phyloP scores from a whole-genome alignment of 1,140 invertebrate species.

The Leptestheria dahalacensis region DNA sequence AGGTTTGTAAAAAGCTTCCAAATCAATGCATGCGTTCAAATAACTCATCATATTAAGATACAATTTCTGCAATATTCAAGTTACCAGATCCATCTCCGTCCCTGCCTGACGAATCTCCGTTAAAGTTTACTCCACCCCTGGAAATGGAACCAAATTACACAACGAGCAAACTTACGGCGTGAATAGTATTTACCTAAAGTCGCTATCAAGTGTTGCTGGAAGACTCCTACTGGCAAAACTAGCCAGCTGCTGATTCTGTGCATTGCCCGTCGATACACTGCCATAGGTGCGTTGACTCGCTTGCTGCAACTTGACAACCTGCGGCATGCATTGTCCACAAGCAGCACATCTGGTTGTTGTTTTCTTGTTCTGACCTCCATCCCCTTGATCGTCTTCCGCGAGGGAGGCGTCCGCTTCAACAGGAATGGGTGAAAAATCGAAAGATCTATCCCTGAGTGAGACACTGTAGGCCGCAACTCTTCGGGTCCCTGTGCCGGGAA shows the following conservation, averaged over 20 bases:
- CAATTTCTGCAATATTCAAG: not conserved
- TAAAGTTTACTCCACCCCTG: not conserved
- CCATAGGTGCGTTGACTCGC: not conserved
- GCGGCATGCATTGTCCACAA: slow-evolving; percentile 1
- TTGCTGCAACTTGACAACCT: not conserved
- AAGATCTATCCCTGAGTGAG: slow-evolving; percentile 4
- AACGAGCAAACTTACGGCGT: not conserved
- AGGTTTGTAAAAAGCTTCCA: not conserved
- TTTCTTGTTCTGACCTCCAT: not conserved
- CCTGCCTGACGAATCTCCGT: not conserved
- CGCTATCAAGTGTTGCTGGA: not conserved
- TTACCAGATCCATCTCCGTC: not conserved
- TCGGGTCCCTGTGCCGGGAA: not conserved
- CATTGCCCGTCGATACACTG: not conserved
- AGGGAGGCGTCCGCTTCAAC: not conserved
- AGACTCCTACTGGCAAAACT: not conserved
- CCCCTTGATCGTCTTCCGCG: not conserved
- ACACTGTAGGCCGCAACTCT: slow-evolving; percentile 10
- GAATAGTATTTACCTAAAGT: not conserved
- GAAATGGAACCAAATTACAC: not conserved
- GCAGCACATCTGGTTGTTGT: not conserved
- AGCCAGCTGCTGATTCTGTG: not conserved
- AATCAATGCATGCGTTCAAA: too few relatives aligned
- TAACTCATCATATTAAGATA: not conserved
- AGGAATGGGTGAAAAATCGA: slow-evolving; percentile 9